Base-by-base conservation (phyloP, 2,113 vertebrate genomes). In the Synodontis membranacea region DNA sequence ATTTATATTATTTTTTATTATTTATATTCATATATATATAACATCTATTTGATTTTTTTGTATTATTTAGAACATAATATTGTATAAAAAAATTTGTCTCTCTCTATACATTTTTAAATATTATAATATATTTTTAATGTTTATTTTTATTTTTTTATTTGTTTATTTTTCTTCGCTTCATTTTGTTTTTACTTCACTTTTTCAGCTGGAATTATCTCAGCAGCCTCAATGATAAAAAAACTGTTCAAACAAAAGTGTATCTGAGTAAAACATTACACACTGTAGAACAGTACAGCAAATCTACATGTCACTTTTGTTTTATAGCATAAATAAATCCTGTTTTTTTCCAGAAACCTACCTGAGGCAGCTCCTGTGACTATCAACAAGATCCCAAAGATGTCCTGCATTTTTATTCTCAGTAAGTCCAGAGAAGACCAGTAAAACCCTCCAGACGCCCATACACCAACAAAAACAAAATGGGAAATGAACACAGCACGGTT, bases 301-400 rank as follows among this genome's bases (percentile, higher is more conserved):
- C 5, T 11, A 15, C n/a, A 15, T 39, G 37, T 10, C 21, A 62
- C 25, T 62, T 12, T 62, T 60, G 17, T 54, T 54, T 54, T 4
- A 3, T n/a, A 74, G 11, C 39, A 28, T 46, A 28, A 46, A 34
- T 76, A 50, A 50, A 31, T 48, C 6, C 15, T 76, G 5, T 25
- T 76, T 21, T n/a, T n/a, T n/a, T n/a, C n/a, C n/a, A n/a, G 44
- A 76, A 48, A 84, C 82, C 50, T 42, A 74, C 83, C 83, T 1
- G 42, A 44, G 3, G 37, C 76, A 84, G 87, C 5, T 81, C n/a
- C 44, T 74, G 54, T 31, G 5, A 58, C 60, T 31, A 56, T 17
- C 34, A 64, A 0, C 83, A 84, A 52, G 68, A 75, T 42, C 42
- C 64, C 68, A 74, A 60, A 44, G 17, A 58, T 3, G 37, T 23